phyloP scores from a whole-genome alignment of 1,140 invertebrate genomes.

The Magallana angulata region DNA sequence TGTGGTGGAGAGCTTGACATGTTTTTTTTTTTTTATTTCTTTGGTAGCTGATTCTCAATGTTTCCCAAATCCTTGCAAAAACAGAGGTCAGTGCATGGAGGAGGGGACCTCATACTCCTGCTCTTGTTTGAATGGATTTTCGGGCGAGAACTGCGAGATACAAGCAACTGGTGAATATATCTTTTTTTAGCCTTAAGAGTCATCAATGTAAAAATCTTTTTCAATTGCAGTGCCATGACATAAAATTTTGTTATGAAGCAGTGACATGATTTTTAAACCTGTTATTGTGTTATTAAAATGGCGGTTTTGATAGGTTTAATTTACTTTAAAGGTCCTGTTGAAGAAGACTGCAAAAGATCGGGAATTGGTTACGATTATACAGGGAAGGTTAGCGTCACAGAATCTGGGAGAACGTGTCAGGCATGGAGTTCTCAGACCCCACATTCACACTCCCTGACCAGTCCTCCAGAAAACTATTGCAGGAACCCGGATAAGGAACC shows the following conservation, averaged over 20 bases:
- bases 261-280: no score
- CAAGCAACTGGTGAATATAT: no score
- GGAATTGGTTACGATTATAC: background rate
- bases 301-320: no score
- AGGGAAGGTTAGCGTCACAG: constrained; percentile 16
- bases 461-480: constrained; percentile 35
- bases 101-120: background rate
- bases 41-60: background rate
- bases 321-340: background rate
- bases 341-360: background rate
- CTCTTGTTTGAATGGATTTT: background rate
- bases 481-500: constrained; percentile 29
- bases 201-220: no score
- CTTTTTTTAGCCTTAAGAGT: no score
- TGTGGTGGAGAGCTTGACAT: background rate
- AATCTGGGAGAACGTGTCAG: constrained; percentile 39
- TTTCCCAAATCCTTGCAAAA: constrained; percentile 22
- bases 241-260: no score
- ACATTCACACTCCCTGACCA: background rate
- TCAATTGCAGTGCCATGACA: no score
- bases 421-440: constrained; percentile 25
- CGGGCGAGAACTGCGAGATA: background rate
- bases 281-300: no score
- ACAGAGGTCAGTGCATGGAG: background rate
- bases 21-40: background rate